These are phyloP conservation scores for Digitonthophagus gazella DNA, from an alignment of 2,888 invertebrate species.

Conservation along the genomic window DNA sequence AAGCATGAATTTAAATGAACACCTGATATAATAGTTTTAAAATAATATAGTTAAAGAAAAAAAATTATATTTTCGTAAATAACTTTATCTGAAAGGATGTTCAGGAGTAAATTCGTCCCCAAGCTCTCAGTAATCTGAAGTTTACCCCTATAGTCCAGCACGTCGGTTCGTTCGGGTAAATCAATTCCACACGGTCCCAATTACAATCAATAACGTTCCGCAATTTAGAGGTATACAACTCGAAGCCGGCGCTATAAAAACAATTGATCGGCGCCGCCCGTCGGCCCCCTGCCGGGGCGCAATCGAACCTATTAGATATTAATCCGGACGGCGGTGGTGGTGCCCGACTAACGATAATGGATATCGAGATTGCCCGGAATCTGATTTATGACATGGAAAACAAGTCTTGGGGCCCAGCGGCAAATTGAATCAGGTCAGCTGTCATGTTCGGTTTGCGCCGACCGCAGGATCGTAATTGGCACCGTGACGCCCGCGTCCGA, in stretches of 20 bases:
- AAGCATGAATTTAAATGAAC: no score
- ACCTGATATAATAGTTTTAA: no score
- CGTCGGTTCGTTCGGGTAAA: conserved; percentile 28
- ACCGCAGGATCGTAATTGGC: conserved; percentile 33
- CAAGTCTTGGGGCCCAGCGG: conserved; percentile 48
- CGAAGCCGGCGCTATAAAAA: conserved; percentile 40
- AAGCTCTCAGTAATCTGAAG: neutral
- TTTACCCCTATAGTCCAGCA: neutral
- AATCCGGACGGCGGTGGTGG: conserved; percentile 23
- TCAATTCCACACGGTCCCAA: conserved; percentile 38
- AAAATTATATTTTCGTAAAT: no score
- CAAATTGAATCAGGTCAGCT: conserved; percentile 51
- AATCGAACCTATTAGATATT: conserved; percentile 25
- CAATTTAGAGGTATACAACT: conserved; percentile 30
- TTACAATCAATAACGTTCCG: conserved; percentile 41
- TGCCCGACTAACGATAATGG: conserved; percentile 49
- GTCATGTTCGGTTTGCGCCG: conserved; percentile 43
- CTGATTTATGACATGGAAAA: conserved; percentile 52
- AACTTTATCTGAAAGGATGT: neutral
- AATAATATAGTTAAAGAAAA: no score
- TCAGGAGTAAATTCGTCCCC: neutral
- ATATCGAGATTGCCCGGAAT: conserved; percentile 51
- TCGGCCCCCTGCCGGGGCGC: neutral
- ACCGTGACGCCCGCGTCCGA: conserved; percentile 26
- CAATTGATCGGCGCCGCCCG: conserved; percentile 35